Percentiles rank a stretch among this genome's conserved stretches.
These are phyloP conservation scores for Temnothorax unifasciatus DNA, from an alignment of 2,888 invertebrate genomes.

Conservation along the genomic window DNA sequence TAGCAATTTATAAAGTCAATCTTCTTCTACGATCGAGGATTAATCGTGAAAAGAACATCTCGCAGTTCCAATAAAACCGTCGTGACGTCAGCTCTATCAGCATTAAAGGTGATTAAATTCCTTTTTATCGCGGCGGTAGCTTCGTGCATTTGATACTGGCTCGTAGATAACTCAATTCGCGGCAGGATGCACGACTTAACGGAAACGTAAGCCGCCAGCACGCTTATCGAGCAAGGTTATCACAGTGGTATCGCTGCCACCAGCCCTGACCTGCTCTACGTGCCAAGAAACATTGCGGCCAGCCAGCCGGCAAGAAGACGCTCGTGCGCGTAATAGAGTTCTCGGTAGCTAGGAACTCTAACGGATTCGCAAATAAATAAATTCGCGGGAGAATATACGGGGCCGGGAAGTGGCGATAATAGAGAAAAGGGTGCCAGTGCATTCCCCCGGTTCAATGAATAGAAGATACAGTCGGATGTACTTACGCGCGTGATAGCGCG, in stretches of 20 bases:
- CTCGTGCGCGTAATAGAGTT: constrained; percentile 54
- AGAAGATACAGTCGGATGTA: constrained; percentile 6
- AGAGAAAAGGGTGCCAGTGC: constrained; percentile 16
- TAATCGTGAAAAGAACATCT: background rate
- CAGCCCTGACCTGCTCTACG: constrained; percentile 59
- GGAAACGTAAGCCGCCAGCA: constrained; percentile 48
- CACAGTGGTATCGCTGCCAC: constrained; percentile 48
- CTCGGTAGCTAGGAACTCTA: constrained; percentile 51
- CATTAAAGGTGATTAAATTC: background rate
- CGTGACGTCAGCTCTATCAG: background rate
- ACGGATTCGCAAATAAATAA: constrained; percentile 53
- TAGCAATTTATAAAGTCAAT: background rate
- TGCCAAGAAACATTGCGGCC: constrained; percentile 59
- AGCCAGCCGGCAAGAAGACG: constrained; percentile 24
- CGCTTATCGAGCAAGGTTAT: constrained; percentile 60
- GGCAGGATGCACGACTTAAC: constrained; percentile 51
- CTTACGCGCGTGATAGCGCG: constrained; percentile 16
- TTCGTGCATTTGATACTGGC: constrained; percentile 8
- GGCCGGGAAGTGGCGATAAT: constrained; percentile 29
- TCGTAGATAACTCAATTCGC: constrained; percentile 52
- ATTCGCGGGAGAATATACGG: constrained; percentile 4
- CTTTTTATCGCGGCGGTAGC: background rate
- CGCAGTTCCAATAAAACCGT: background rate
- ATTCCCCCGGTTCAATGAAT: constrained; percentile 4
- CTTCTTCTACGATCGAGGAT: background rate